phyloP scores from a whole-genome alignment of 2,888 invertebrate species.

The Drosophila anceps region DNA sequence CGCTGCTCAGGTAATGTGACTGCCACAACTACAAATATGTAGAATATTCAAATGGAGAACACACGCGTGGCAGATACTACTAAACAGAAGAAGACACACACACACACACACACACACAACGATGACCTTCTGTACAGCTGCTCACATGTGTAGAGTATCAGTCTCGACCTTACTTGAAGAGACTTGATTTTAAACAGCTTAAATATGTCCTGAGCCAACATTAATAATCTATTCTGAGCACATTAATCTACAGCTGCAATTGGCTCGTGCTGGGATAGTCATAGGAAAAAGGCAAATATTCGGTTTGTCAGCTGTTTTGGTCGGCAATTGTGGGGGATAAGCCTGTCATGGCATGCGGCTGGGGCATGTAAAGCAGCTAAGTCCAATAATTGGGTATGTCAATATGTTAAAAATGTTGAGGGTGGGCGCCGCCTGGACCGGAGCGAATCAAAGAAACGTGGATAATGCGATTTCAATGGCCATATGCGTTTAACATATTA shows the following conservation, averaged over 20 bases:
- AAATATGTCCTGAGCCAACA: not conserved
- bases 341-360: conserved; percentile 13
- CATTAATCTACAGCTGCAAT: not conserved
- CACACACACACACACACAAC: fast-evolving
- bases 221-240: not conserved
- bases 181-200: not conserved
- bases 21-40: not conserved
- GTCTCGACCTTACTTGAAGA: not conserved
- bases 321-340: conserved; percentile 26
- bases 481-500: conserved; percentile 73
- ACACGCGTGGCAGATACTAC: not conserved
- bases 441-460: conserved; percentile 19
- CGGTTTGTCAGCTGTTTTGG: not conserved
- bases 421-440: not conserved
- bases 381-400: conserved; percentile 16
- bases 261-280: not conserved
- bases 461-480: conserved; percentile 69
- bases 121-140: not conserved
- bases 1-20: not conserved
- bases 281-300: not conserved
- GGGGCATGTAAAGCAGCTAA: not conserved
- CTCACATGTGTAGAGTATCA: not conserved
- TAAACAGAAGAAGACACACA: not conserved
- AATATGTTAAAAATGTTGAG: conserved; percentile 38
- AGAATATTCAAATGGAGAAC: not conserved